Evolutionary conservation across 2,888 invertebrate genomes (phyloP).

Genomic region (Polia nebulosa): DNA sequence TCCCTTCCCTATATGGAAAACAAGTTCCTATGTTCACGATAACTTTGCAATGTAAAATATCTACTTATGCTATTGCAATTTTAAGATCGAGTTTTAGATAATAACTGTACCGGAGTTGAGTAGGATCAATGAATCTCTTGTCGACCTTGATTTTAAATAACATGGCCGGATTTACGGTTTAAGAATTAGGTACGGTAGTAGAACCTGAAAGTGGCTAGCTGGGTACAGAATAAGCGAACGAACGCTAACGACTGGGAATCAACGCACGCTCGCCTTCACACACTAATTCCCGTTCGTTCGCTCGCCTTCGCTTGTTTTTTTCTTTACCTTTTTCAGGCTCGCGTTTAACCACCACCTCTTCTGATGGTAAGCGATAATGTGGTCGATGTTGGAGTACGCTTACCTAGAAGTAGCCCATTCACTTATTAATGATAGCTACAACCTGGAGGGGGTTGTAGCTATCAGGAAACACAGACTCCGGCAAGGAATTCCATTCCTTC

Average conservation of each 20-base stretch:
- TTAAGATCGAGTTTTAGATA: slow-evolving; percentile 57
- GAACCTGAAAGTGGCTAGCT: slow-evolving; percentile 27
- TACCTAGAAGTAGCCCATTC: too few species aligned
- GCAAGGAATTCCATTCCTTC: too few species aligned
- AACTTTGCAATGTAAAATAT: slow-evolving; percentile 61
- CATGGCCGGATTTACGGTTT: slow-evolving; percentile 30
- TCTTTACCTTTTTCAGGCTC: too few species aligned
- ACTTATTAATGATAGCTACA: too few species aligned
- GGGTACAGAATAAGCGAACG: not conserved
- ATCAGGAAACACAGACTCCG: too few species aligned
- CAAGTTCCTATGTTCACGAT: slow-evolving; percentile 42
- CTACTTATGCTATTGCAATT: slow-evolving; percentile 55
- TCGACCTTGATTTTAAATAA: slow-evolving; percentile 47
- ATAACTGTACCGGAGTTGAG: slow-evolving; percentile 42
- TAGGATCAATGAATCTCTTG: slow-evolving; percentile 56
- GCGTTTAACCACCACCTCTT: too few species aligned
- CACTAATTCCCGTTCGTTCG: not conserved
- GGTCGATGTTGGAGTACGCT: too few species aligned
- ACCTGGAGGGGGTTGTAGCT: too few species aligned
- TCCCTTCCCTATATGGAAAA: slow-evolving; percentile 53
- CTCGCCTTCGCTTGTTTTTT: not conserved
- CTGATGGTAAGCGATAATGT: too few species aligned
- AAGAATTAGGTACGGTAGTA: slow-evolving; percentile 36
- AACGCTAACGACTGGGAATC: not conserved
- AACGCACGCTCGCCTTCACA: not conserved